Conservation (phyloP, 2,888 invertebrate genomes). For the Aphelenchoides bicaudatus region DNA sequence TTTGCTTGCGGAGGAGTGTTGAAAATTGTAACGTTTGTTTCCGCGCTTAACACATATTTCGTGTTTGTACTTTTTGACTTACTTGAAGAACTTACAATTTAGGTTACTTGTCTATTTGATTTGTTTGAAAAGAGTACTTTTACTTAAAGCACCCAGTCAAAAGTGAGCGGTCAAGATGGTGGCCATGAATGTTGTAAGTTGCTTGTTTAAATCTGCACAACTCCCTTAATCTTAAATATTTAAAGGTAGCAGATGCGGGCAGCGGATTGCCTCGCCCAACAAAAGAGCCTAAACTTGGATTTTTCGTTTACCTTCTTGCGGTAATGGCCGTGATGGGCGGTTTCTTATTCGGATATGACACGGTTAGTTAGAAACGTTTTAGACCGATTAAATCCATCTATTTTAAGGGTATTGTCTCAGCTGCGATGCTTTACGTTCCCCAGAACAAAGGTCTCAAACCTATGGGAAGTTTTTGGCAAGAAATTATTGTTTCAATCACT, state of each 20-base stretch:
- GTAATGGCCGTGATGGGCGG: slow-evolving; percentile 51
- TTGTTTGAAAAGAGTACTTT: too few relatives aligned
- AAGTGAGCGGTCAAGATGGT: slow-evolving; percentile 22
- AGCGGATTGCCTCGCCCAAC: slow-evolving; percentile 35
- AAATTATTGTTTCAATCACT: slow-evolving; percentile 48
- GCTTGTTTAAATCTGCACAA: neutral
- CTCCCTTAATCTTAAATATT: neutral
- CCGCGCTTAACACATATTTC: too few relatives aligned
- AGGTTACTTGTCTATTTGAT: too few relatives aligned
- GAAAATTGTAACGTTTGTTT: too few relatives aligned
- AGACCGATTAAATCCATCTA: neutral
- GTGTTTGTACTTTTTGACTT: too few relatives aligned
- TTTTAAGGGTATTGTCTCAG: slow-evolving; percentile 7
- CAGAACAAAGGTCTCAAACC: slow-evolving; percentile 42
- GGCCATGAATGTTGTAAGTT: slow-evolving; percentile 20
- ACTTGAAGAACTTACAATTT: too few relatives aligned
- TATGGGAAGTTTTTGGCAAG: slow-evolving; percentile 47
- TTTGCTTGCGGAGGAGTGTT: too few relatives aligned
- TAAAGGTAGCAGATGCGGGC: slow-evolving; percentile 30
- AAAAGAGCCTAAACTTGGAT: slow-evolving; percentile 36
- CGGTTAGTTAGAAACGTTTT: slow-evolving; percentile 57
- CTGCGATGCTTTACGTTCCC: slow-evolving; percentile 50
- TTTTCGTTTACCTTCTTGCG: slow-evolving; percentile 43
- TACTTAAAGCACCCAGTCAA: too few relatives aligned
- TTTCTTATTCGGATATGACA: slow-evolving; percentile 67